Conservation (phyloP, 2,888 invertebrate species). For the Lochmaea crataegi region DNA sequence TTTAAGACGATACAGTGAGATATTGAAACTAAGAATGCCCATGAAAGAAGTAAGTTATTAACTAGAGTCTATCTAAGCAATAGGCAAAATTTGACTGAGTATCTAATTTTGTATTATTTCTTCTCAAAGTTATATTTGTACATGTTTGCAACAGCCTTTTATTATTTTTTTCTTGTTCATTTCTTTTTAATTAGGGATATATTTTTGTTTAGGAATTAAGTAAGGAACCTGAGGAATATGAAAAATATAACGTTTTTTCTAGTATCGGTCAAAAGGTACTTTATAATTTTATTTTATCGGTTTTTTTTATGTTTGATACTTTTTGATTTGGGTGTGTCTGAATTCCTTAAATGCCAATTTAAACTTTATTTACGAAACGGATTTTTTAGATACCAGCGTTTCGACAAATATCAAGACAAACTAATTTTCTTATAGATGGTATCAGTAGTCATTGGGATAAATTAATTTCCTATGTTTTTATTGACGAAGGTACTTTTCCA, state of each 20-base stretch:
- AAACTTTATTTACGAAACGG: background rate
- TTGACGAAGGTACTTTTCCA: constrained; percentile 80
- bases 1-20: constrained; percentile 88
- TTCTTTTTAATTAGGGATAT: constrained; percentile 30
- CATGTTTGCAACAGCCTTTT: too few relatives aligned
- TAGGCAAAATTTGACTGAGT: too few relatives aligned
- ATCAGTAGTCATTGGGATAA: constrained; percentile 70
- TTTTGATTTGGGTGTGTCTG: background rate
- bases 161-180: background rate
- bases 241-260: constrained; percentile 70
- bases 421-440: constrained; percentile 70
- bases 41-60: constrained; percentile 88
- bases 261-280: constrained; percentile 68
- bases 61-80: too few relatives aligned
- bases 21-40: constrained; percentile 91
- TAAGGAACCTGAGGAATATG: constrained; percentile 71
- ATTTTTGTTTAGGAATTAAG: constrained; percentile 71
- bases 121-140: too few relatives aligned
- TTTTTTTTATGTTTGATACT: background rate
- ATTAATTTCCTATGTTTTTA: constrained; percentile 71
- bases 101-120: too few relatives aligned
- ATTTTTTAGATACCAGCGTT: constrained; percentile 71
- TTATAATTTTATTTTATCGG: background rate
- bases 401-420: constrained; percentile 72
- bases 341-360: background rate